These are phyloP conservation scores for Sebastes variabilis DNA, from an alignment of 2,797 vertebrate species.

Conservation along the genomic window DNA sequence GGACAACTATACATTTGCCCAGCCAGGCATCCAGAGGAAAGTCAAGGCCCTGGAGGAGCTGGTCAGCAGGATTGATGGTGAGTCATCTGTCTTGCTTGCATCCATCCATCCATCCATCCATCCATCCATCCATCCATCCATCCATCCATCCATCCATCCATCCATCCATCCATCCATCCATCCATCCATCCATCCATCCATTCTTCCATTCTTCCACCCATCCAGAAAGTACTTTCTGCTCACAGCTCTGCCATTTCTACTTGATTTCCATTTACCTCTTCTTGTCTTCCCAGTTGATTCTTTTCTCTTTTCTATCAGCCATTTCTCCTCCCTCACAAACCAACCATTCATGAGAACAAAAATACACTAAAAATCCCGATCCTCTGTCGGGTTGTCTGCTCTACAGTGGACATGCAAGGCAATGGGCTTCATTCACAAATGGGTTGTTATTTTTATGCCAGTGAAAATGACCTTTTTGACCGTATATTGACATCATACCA, in stretches of 20 bases:
- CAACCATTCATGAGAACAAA: not conserved
- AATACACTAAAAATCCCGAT: not conserved
- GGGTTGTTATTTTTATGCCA: not conserved
- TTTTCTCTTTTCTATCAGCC: not conserved
- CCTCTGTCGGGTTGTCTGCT: no score
- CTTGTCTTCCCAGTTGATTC: not conserved
- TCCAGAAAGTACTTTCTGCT: conserved; percentile 33
- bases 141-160: conserved; percentile 39
- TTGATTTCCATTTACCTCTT: conserved; percentile 13
- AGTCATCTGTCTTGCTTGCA: conserved; percentile 71
- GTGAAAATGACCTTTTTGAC: no score
- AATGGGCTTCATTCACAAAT: not conserved
- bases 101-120: not conserved
- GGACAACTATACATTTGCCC: conserved; percentile 96
- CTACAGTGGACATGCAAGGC: not conserved
- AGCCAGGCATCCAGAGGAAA: conserved; percentile 97
- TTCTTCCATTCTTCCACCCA: conserved; percentile 9
- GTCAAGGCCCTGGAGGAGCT: conserved; percentile 94
- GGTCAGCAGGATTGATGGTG: conserved; percentile 96
- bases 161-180: not conserved
- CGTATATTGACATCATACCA: no score
- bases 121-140: not conserved
- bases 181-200: conserved; percentile 41
- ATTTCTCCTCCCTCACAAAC: not conserved
- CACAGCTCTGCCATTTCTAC: conserved; percentile 17